Evolutionary conservation across 2,113 vertebrate genomes (phyloP), one percentile per base, ranked within the genome.

Genomic region (Pristiophorus japonicus): DNA sequence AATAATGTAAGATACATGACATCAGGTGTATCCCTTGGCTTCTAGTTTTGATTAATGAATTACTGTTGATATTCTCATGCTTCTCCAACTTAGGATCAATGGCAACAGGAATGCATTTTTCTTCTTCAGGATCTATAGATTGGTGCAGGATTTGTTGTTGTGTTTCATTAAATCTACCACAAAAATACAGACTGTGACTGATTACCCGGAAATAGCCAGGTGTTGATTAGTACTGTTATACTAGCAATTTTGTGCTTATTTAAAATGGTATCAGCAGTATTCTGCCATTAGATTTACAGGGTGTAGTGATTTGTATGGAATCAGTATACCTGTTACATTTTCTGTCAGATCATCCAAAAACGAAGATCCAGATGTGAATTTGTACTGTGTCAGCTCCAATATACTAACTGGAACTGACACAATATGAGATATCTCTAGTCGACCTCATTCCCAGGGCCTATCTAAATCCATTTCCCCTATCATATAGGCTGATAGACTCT

Each of bases 41-140:
- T 38, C 59, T 63, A 63, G 88, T 38, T 92, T 63, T 92, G 34
- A 92, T 92, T 63, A 92, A 63, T 63, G 14, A 92, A 92, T 92
- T 63, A 18, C 59, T 92, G 59, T n/a, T 20, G 59, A 42, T 18
- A 62, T 92, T n/a, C 16, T 8, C 34, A n/a, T 38, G 59, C 34
- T 92, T 20, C 34, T 63, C 2, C 88, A 63, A 38, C 4, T 92
- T 24, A 38, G n/a, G 34, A 92, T 63, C 16, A 63, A 38, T 63
- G 88, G 59, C n/a, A 92, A 38, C 88, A 38, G 34, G 88, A 63
- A 34, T 63, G 30, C 34, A 59, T n/a, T 34, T 16, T 47, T 59
- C 30, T 59, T 34, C 27, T 62, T 34, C 0, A 62, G 51, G n/a
- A 62, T n/a, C 14, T n/a, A 12, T 34, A 81, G 4, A 4, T 42